Evolutionary conservation across 2,113 vertebrate species (phyloP).

Genomic region (Dasyornis broadbenti): DNA sequence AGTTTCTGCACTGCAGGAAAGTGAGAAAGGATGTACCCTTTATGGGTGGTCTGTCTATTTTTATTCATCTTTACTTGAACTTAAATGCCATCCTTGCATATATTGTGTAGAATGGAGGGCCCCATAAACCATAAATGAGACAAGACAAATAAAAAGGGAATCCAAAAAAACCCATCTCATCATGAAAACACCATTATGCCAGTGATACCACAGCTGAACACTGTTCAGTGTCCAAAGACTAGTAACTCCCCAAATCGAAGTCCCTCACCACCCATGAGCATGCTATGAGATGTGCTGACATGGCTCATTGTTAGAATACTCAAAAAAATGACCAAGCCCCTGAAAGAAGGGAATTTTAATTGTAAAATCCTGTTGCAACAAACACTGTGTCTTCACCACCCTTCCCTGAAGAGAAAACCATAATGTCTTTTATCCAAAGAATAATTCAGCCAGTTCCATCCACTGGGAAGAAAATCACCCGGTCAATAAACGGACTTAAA

Average conservation of each 20-base stretch:
- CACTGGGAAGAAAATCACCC: neutral
- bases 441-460: neutral
- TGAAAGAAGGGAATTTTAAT: neutral
- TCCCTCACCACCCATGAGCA: neutral
- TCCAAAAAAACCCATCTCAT: neutral
- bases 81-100: neutral
- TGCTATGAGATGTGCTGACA: neutral
- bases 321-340: neutral
- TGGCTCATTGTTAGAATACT: neutral
- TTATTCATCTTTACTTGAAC: neutral
- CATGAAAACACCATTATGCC: neutral
- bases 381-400: neutral
- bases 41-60: neutral
- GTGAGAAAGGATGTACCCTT: neutral
- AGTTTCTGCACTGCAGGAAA: neutral
- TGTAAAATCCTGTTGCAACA: constrained; percentile 18
- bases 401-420: neutral
- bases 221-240: neutral
- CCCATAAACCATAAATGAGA: neutral
- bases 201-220: neutral
- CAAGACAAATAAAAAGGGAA: neutral
- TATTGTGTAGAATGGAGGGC: neutral
- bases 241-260: neutral
- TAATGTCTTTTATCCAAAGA: neutral
- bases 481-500: neutral